These are phyloP conservation scores for Atta texana DNA, from an alignment of 1,140 invertebrate genomes.

Conservation along the genomic window DNA sequence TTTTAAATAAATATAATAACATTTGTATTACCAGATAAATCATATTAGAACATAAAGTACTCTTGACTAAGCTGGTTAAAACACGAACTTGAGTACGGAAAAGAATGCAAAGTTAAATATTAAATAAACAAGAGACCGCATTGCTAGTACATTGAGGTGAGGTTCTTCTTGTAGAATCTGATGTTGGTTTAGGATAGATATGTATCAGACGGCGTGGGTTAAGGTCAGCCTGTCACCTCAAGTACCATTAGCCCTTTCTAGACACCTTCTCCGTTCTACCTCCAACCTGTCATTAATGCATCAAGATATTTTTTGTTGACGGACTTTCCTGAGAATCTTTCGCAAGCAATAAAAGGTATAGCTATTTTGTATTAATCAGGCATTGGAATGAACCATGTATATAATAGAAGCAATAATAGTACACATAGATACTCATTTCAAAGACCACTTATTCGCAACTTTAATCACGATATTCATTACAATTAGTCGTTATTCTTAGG, in stretches of 20 bases:
- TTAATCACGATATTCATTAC: constrained; percentile 21
- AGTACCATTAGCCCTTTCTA: constrained; percentile 84
- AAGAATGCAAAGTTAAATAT: constrained; percentile 78
- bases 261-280: constrained; percentile 77
- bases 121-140: constrained; percentile 72
- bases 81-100: constrained; percentile 62
- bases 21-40: constrained; percentile 23
- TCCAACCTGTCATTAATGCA: constrained; percentile 82
- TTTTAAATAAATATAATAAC: constrained; percentile 24
- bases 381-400: background rate
- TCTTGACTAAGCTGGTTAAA: constrained; percentile 35
- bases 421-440: background rate
- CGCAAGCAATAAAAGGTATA: constrained; percentile 14
- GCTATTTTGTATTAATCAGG: constrained; percentile 38
- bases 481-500: constrained; percentile 36
- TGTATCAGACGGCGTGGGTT: constrained; percentile 81
- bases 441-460: background rate
- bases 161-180: constrained; percentile 64
- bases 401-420: constrained; percentile 13
- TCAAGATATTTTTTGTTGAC: constrained; percentile 72
- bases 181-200: constrained; percentile 86
- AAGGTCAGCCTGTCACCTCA: constrained; percentile 84
- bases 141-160: constrained; percentile 56
- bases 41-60: constrained; percentile 28
- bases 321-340: constrained; percentile 70